Percentiles rank a stretch among this genome's conserved stretches.
Evolutionary conservation across 2,797 vertebrate genomes (phyloP).

Genomic region (Squalus acanthias): DNA sequence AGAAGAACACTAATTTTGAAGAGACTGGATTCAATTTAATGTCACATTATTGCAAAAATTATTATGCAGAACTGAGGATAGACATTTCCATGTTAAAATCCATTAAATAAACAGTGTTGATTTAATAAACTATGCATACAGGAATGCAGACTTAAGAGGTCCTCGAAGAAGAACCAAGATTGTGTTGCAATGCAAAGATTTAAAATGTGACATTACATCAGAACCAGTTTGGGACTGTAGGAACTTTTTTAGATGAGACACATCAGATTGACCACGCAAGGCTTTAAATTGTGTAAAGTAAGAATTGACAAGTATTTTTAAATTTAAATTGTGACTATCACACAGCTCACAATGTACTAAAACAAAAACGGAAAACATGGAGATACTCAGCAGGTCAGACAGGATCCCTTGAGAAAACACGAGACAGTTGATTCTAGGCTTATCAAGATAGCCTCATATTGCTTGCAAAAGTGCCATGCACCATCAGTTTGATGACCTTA

Average conservation of each 20-base stretch:
- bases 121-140: background rate
- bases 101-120: background rate
- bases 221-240: background rate
- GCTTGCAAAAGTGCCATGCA: too few species aligned
- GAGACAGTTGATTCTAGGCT: too few species aligned
- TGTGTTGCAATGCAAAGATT: background rate
- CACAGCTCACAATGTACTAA: too few species aligned
- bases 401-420: too few species aligned
- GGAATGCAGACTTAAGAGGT: background rate
- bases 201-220: background rate
- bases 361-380: too few species aligned
- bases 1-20: constrained; percentile 42
- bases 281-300: background rate
- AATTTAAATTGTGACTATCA: too few species aligned
- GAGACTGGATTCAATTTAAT: background rate
- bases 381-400: too few species aligned
- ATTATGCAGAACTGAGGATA: background rate
- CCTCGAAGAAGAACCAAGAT: background rate
- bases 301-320: too few species aligned
- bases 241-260: background rate
- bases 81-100: background rate
- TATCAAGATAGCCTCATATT: too few species aligned
- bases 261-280: background rate
- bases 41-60: background rate
- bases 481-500: too few species aligned